Conservation (phyloP, 1,140 invertebrate species). For the Oryctes rhinoceros region DNA sequence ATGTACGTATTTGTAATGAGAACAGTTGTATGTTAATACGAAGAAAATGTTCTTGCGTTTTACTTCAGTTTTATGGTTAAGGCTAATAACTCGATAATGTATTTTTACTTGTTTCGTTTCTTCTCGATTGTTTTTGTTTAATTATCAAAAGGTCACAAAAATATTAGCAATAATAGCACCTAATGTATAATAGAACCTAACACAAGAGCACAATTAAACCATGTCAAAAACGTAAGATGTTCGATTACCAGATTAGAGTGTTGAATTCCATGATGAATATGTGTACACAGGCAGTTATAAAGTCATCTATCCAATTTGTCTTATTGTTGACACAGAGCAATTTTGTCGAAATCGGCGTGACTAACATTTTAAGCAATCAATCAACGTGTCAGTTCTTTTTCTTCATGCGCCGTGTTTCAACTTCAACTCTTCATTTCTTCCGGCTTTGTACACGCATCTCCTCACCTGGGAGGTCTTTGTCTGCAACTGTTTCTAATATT, state of each 20-base stretch:
- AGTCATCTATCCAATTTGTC: conserved; percentile 25
- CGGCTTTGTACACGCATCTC: neutral
- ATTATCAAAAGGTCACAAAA: no score
- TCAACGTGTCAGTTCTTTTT: conserved; percentile 27
- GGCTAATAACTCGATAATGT: no score
- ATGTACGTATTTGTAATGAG: neutral
- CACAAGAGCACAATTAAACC: no score
- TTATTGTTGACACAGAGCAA: conserved; percentile 33
- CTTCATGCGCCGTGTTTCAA: neutral
- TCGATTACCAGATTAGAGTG: neutral
- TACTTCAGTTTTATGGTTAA: no score
- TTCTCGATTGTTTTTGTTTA: no score
- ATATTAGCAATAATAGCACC: no score
- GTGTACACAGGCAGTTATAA: neutral
- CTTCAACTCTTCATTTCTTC: neutral
- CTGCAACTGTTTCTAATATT: neutral
- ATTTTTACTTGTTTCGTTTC: no score
- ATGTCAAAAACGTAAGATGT: no score
- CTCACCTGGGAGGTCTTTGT: conserved; percentile 11
- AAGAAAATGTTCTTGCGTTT: no score
- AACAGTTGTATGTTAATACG: neutral
- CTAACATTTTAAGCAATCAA: conserved; percentile 34
- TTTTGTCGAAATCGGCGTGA: conserved; percentile 38
- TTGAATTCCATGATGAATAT: conserved; percentile 8
- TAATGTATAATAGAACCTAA: no score